A percentile compares a stretch with the other conserved stretches of the same genome.
phyloP scores from a whole-genome alignment of 2,113 vertebrate genomes.

The Cyanocitta stelleri region DNA sequence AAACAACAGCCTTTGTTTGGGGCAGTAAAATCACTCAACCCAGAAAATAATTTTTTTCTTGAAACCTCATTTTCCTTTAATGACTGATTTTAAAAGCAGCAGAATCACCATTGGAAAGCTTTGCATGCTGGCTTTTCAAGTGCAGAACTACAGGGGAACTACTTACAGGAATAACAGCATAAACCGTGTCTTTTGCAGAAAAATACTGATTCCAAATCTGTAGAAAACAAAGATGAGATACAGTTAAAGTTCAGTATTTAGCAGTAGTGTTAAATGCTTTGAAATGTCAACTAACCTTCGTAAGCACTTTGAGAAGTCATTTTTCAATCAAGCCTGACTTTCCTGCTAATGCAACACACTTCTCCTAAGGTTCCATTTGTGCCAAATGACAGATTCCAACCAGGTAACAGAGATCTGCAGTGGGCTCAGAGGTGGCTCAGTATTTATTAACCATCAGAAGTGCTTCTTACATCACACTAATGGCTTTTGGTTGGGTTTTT shows the following conservation, averaged over 20 bases:
- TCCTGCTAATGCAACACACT: not conserved
- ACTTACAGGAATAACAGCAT: conserved; percentile 94
- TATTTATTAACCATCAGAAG: not conserved
- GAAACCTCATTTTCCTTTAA: not conserved
- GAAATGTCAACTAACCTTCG: not conserved
- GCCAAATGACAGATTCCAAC: not conserved
- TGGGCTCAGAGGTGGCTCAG: not conserved
- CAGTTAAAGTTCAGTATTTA: not conserved
- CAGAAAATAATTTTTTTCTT: not conserved
- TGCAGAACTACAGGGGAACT: not conserved
- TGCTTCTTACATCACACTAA: not conserved
- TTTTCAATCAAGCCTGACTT: not conserved
- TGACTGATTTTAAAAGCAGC: not conserved
- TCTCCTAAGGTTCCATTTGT: not conserved
- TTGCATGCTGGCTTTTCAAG: not conserved
- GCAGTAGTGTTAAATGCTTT: not conserved
- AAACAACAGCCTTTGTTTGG: not conserved
- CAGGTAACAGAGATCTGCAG: not conserved
- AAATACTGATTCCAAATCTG: conserved; percentile 94
- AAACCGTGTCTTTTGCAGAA: conserved; percentile 86
- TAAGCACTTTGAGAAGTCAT: not conserved
- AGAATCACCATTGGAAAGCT: not conserved
- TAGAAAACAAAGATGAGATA: conserved; percentile 24
- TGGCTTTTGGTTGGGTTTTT: not conserved
- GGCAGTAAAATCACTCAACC: not conserved